Evolutionary conservation across 2,797 vertebrate species (phyloP).

Genomic region (Acanthopagrus latus): DNA sequence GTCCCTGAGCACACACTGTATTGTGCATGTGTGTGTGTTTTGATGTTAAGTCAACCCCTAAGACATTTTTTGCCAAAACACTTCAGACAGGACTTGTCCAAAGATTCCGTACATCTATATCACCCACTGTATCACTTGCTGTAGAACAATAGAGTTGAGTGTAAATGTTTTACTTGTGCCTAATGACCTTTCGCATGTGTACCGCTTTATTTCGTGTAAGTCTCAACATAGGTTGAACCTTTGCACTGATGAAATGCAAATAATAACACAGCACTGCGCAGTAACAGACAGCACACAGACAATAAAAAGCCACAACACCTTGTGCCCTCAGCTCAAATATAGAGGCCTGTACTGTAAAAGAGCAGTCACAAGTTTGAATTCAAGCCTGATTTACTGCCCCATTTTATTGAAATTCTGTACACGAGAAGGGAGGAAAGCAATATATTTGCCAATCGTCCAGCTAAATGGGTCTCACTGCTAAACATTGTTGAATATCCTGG

Average conservation of each 20-base stretch:
- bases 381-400: conserved; percentile 72
- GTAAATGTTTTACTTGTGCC: not conserved
- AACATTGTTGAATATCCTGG: conserved; percentile 88
- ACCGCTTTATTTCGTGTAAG: not conserved
- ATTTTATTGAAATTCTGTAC: conserved; percentile 80
- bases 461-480: conserved; percentile 79
- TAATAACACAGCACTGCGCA: not conserved
- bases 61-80: not conserved
- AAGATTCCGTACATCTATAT: not conserved
- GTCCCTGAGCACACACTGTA: conserved; percentile 91
- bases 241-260: not conserved
- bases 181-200: not conserved
- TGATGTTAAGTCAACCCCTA: conserved; percentile 72
- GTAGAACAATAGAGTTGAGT: not conserved
- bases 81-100: not conserved
- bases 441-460: conserved; percentile 79
- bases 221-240: not conserved
- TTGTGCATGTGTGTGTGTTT: conserved; percentile 68
- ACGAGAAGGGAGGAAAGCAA: conserved; percentile 76
- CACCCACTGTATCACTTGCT: not conserved
- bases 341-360: conserved; percentile 37
- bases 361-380: conserved; percentile 67
- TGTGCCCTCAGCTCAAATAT: conserved; percentile 7
- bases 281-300: conserved; percentile 1
- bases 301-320: not conserved